These are phyloP conservation scores for Xestobium rufovillosum DNA, from an alignment of 2,888 invertebrate species.

Conservation along the genomic window DNA sequence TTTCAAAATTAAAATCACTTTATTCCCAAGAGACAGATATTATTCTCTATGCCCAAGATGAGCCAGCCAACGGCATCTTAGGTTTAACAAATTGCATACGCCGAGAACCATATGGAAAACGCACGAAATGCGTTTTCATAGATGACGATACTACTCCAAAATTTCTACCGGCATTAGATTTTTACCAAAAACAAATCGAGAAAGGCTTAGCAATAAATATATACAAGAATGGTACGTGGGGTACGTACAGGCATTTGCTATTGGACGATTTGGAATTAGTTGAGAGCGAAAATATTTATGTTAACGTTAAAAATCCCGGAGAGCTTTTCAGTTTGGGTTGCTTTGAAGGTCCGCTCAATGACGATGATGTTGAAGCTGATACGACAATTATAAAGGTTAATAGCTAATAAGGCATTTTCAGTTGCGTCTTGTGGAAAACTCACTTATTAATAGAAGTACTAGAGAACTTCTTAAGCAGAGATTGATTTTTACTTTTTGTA, in stretches of 20 bases:
- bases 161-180: conserved; percentile 55
- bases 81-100: conserved; percentile 63
- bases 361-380: no score
- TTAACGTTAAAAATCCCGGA: conserved; percentile 68
- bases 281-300: conserved; percentile 58
- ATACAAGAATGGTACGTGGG: conserved; percentile 50
- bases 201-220: conserved; percentile 76
- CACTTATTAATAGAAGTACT: no score
- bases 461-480: no score
- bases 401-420: no score
- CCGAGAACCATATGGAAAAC: conserved; percentile 49
- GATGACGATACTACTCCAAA: conserved; percentile 54
- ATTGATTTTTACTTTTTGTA: no score
- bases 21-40: conserved; percentile 35
- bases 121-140: conserved; percentile 49
- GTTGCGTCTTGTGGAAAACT: no score
- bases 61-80: conserved; percentile 66
- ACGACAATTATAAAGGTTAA: no score
- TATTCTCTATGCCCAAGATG: conserved; percentile 56
- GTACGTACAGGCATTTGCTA: conserved; percentile 68
- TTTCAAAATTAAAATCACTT: conserved; percentile 40
- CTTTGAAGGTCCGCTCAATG: conserved; percentile 66
- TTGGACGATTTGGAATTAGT: no score
- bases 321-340: conserved; percentile 75
- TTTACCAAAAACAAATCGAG: conserved; percentile 58